Conservation (phyloP, 1,140 invertebrate genomes). For the Lasioglossum albipes region DNA sequence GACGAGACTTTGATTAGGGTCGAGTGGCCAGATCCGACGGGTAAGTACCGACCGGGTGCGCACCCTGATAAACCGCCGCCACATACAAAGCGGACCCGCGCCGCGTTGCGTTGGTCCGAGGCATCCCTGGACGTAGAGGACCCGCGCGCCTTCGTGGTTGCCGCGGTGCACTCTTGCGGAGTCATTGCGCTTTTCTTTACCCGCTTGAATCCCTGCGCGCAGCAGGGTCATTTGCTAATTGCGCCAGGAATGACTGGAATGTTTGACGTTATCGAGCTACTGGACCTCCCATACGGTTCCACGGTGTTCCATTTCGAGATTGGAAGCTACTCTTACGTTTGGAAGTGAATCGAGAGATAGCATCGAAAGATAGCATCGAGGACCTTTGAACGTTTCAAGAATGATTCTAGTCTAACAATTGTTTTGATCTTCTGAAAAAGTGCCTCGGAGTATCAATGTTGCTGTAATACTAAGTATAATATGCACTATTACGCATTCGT, state of each 20-base stretch:
- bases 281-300: background rate
- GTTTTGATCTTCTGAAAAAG: no score
- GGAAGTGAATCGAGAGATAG: background rate
- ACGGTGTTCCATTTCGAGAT: background rate
- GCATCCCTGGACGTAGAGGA: conserved; percentile 22
- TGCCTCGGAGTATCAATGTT: no score
- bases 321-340: background rate
- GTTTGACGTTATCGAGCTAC: background rate
- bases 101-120: background rate
- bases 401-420: no score
- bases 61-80: conserved; percentile 63
- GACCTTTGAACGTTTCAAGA: background rate
- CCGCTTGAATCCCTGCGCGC: background rate
- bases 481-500: no score
- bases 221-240: conserved; percentile 33
- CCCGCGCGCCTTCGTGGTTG: background rate
- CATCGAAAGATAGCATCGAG: background rate
- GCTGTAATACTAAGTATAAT: no score
- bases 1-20: conserved; percentile 81
- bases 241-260: conserved; percentile 1
- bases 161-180: conserved; percentile 7
- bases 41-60: conserved; percentile 71
- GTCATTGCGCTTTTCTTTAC: conserved; percentile 44
- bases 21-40: conserved; percentile 78
- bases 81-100: conserved; percentile 54